Percentiles rank a stretch among this genome's conserved stretches.
Evolutionary conservation across 2,113 vertebrate species (phyloP).

Genomic region (Cottus gobio): DNA sequence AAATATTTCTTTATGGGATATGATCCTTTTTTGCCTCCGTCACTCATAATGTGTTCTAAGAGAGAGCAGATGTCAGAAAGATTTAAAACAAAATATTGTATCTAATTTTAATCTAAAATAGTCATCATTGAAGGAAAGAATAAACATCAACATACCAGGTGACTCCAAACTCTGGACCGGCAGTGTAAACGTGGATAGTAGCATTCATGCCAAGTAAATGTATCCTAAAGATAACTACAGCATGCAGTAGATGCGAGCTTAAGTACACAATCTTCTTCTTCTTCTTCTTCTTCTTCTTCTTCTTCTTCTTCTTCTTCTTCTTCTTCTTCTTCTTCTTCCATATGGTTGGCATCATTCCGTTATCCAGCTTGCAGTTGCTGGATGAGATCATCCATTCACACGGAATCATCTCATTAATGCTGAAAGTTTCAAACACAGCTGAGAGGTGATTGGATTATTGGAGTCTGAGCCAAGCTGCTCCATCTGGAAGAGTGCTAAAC

Average conservation of each 20-base stretch:
- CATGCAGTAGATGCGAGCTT: background rate
- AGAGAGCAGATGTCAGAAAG: too few relatives aligned
- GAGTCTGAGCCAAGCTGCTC: conserved; percentile 45
- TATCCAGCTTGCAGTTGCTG: conserved; percentile 12
- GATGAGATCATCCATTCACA: conserved; percentile 45
- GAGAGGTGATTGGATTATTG: conserved; percentile 46
- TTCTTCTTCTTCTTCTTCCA: background rate
- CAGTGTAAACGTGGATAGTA: background rate
- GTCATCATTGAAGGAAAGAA: too few relatives aligned
- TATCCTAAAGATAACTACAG: background rate
- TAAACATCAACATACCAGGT: too few relatives aligned
- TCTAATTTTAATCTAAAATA: too few relatives aligned
- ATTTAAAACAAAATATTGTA: too few relatives aligned
- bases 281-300: too few relatives aligned
- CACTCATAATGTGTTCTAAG: too few relatives aligned
- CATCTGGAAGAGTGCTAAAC: conserved; percentile 44
- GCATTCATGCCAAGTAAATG: background rate
- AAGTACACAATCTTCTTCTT: background rate
- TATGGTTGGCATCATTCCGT: conserved; percentile 10
- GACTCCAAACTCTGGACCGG: too few relatives aligned
- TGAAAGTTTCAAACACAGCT: conserved; percentile 2
- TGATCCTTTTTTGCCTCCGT: too few relatives aligned
- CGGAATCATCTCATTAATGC: conserved; percentile 41
- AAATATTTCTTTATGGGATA: too few relatives aligned
- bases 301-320: background rate